Conservation (phyloP, 2,888 invertebrate genomes). For the Lasioglossum lativentre region DNA sequence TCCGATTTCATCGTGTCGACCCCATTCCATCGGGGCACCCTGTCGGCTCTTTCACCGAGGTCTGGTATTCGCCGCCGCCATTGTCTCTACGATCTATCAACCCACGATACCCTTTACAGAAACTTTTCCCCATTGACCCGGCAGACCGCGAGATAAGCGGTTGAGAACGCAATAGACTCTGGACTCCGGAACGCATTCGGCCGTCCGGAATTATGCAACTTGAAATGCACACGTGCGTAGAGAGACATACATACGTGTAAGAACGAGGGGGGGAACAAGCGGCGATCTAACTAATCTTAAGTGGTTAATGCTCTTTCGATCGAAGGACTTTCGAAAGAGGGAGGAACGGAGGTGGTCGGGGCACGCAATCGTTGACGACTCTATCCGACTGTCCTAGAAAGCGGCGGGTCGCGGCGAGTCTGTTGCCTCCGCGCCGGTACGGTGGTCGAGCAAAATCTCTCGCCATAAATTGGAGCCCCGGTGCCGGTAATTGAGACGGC, state of each 20-base stretch:
- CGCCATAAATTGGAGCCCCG: conserved; percentile 62
- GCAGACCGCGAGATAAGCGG: conserved; percentile 24
- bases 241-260: background rate
- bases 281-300: conserved; percentile 29
- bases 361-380: conserved; percentile 43
- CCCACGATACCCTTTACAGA: background rate
- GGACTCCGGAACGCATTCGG: conserved; percentile 34
- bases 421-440: background rate
- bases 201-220: conserved; percentile 21
- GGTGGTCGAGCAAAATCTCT: conserved; percentile 54
- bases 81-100: conserved; percentile 27
- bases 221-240: background rate
- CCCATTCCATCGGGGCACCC: conserved; percentile 25
- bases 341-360: background rate
- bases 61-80: background rate
- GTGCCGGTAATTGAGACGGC: conserved; percentile 70
- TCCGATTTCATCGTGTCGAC: conserved; percentile 41
- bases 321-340: conserved; percentile 42
- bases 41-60: background rate
- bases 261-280: background rate
- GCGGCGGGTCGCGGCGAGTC: conserved; percentile 4
- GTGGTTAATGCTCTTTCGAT: conserved; percentile 48
- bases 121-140: background rate
- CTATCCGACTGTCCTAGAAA: conserved; percentile 60
- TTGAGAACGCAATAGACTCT: too few species aligned